Evolutionary conservation across 2,888 invertebrate genomes (phyloP).

Genomic region (Lottia scabra): DNA sequence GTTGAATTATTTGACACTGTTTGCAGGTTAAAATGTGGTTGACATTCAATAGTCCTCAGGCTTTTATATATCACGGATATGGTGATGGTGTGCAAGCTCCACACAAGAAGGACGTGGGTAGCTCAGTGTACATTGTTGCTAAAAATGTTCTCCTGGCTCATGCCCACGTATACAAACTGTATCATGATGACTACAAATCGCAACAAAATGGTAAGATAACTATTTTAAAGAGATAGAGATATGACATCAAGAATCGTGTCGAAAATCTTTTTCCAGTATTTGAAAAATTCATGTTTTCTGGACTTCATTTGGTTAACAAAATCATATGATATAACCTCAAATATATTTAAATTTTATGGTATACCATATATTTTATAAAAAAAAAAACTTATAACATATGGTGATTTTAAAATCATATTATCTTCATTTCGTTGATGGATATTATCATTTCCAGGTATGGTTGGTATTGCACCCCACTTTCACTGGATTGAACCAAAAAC

Average conservation of each 20-base stretch:
- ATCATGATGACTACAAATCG: slow-evolving; percentile 40
- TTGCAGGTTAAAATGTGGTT: slow-evolving; percentile 75
- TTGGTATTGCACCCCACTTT: slow-evolving; percentile 54
- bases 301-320: no score
- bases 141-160: slow-evolving; percentile 78
- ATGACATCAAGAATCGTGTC: no score
- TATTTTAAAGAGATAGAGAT: no score
- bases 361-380: no score
- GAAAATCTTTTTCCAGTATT: no score
- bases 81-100: slow-evolving; percentile 51
- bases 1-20: no score
- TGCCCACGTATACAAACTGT: slow-evolving; percentile 75
- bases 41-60: slow-evolving; percentile 81
- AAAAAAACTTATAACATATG: no score
- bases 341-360: no score
- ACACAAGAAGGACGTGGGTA: slow-evolving; percentile 40
- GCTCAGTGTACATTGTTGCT: slow-evolving; percentile 74
- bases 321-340: no score
- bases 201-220: slow-evolving; percentile 22
- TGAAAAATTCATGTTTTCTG: no score
- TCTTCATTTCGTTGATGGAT: no score
- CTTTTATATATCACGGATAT: slow-evolving; percentile 50
- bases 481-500: slow-evolving; percentile 52
- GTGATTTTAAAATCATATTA: no score
- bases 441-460: slow-evolving; percentile 33